phyloP scores from a whole-genome alignment of 2,797 vertebrate genomes.

The Menidia menidia region DNA sequence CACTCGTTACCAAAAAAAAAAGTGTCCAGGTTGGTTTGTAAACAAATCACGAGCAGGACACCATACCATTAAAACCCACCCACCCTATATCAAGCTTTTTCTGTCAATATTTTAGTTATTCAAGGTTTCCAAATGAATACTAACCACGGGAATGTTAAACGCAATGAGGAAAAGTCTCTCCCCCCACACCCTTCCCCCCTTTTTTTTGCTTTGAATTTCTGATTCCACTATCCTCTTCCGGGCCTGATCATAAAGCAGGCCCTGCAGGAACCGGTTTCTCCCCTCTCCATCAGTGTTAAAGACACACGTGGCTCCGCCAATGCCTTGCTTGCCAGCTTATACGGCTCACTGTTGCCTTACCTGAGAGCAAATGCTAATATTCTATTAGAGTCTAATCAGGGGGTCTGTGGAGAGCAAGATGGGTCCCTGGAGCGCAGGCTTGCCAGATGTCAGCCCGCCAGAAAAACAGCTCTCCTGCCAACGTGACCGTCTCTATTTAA shows the following conservation, averaged over 20 bases:
- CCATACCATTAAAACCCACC: background rate
- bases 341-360: constrained; percentile 83
- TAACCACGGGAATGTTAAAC: constrained; percentile 26
- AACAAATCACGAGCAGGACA: constrained; percentile 42
- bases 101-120: constrained; percentile 14
- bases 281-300: constrained; percentile 60
- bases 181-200: background rate
- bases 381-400: constrained; percentile 90
- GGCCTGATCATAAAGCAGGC: constrained; percentile 54
- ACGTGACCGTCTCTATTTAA: constrained; percentile 83
- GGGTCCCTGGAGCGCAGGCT: constrained; percentile 81
- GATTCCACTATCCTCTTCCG: constrained; percentile 27
- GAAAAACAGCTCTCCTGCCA: constrained; percentile 84
- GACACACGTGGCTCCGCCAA: constrained; percentile 70
- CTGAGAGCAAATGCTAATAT: constrained; percentile 91
- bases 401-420: constrained; percentile 84
- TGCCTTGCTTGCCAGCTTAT: constrained; percentile 79
- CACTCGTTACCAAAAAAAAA: background rate
- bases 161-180: constrained; percentile 27
- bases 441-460: constrained; percentile 84
- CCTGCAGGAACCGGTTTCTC: constrained; percentile 30
- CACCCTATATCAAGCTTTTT: background rate
- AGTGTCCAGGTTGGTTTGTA: constrained; percentile 28
- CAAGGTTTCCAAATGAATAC: constrained; percentile 19
- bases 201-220: constrained; percentile 1